Evolutionary conservation across 2,113 vertebrate species (phyloP).

Genomic region (Laterallus jamaicensis): DNA sequence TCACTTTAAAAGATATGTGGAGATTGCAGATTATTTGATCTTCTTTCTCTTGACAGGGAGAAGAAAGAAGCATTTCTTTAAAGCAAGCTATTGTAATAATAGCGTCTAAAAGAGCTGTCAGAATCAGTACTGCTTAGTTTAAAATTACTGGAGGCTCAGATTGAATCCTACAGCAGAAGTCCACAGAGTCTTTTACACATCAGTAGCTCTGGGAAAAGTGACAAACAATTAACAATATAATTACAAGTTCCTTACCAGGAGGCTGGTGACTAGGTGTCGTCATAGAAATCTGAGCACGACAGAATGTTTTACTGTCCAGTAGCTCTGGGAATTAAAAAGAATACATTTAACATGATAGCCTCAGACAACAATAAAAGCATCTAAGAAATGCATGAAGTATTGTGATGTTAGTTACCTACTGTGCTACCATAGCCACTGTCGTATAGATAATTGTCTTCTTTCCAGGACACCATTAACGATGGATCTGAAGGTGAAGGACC

Average conservation of each 20-base stretch:
- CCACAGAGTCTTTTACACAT: background rate
- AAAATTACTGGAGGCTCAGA: constrained; percentile 5
- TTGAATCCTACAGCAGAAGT: background rate
- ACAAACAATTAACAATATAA: background rate
- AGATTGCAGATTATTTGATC: background rate
- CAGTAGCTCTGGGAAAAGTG: background rate
- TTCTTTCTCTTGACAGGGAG: background rate
- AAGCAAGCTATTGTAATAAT: background rate
- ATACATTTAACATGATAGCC: background rate
- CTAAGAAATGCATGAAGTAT: background rate
- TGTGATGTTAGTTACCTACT: constrained; percentile 80
- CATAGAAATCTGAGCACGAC: constrained; percentile 78
- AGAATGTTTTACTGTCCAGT: constrained; percentile 78
- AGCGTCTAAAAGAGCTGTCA: background rate
- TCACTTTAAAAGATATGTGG: background rate
- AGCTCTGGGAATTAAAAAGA: constrained; percentile 69
- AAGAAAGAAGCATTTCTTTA: background rate
- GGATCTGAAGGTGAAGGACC: constrained; percentile 66
- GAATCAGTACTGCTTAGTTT: background rate
- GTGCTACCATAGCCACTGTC: constrained; percentile 81
- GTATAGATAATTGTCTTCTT: constrained; percentile 81
- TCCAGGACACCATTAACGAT: constrained; percentile 76
- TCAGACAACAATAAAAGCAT: background rate
- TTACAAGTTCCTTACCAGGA: constrained; percentile 70
- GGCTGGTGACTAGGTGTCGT: constrained; percentile 69